These are phyloP conservation scores for Chloropsis cyanopogon DNA, from an alignment of 2,113 vertebrate genomes.

Conservation along the genomic window DNA sequence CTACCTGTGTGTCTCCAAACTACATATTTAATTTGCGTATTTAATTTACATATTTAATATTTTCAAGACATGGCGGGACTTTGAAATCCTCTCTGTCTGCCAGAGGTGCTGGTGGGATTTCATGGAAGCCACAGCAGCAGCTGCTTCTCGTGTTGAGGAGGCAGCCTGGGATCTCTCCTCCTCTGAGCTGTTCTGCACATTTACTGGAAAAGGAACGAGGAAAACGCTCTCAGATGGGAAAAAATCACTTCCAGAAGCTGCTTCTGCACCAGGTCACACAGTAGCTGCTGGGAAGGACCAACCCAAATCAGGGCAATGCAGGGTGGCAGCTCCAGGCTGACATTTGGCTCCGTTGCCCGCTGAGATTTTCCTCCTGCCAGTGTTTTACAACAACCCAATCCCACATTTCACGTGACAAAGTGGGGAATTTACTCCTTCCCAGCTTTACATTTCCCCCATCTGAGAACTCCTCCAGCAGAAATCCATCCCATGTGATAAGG, in stretches of 20 bases:
- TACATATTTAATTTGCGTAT: neutral
- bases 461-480: neutral
- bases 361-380: neutral
- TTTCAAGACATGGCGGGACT: neutral
- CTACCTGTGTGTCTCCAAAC: neutral
- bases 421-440: neutral
- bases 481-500: neutral
- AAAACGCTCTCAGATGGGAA: slow-evolving; percentile 56
- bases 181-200: slow-evolving; percentile 67
- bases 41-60: neutral
- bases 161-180: neutral
- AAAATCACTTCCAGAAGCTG: slow-evolving; percentile 73
- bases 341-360: neutral
- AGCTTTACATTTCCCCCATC: neutral
- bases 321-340: slow-evolving; percentile 36
- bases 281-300: slow-evolving; percentile 32
- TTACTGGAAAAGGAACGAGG: neutral
- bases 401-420: neutral
- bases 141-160: neutral
- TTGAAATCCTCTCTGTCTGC: neutral
- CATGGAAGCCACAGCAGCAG: neutral
- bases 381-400: neutral
- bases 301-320: slow-evolving; percentile 19
- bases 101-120: neutral
- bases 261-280: slow-evolving; percentile 18